Evolutionary conservation across 2,888 invertebrate species (phyloP).

Genomic region (Sminthurinus aureus): DNA sequence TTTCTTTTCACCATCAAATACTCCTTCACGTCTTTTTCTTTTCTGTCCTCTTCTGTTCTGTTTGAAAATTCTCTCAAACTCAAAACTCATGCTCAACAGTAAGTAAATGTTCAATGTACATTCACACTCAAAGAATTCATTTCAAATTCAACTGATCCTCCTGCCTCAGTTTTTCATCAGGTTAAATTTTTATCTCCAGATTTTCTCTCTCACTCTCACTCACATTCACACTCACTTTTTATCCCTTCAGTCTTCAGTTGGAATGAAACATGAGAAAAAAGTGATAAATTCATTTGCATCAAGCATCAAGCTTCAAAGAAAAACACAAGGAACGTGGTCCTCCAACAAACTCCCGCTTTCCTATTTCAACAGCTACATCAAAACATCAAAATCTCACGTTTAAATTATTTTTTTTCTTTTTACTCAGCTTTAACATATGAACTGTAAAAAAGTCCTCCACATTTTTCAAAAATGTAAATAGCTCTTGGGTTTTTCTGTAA

Average conservation of each 20-base stretch:
- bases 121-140: conserved; percentile 12
- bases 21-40: not conserved
- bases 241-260: too few relatives aligned
- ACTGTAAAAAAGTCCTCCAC: too few relatives aligned
- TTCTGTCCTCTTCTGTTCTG: not conserved
- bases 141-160: conserved; percentile 14
- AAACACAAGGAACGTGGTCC: too few relatives aligned
- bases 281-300: too few relatives aligned
- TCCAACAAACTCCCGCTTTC: too few relatives aligned
- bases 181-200: not conserved
- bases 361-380: too few relatives aligned
- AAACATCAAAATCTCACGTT: too few relatives aligned
- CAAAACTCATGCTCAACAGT: not conserved
- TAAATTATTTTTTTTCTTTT: too few relatives aligned
- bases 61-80: not conserved
- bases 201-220: not conserved
- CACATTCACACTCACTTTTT: not conserved
- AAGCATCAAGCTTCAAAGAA: too few relatives aligned
- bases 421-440: too few relatives aligned
- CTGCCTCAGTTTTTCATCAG: conserved; percentile 10
- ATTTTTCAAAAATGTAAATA: too few relatives aligned
- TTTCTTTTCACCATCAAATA: conserved; percentile 12
- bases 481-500: too few relatives aligned
- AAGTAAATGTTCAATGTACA: not conserved
- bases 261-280: not conserved